These are phyloP conservation scores for Ostrea edulis DNA, from an alignment of 1,140 invertebrate genomes.

Conservation along the genomic window DNA sequence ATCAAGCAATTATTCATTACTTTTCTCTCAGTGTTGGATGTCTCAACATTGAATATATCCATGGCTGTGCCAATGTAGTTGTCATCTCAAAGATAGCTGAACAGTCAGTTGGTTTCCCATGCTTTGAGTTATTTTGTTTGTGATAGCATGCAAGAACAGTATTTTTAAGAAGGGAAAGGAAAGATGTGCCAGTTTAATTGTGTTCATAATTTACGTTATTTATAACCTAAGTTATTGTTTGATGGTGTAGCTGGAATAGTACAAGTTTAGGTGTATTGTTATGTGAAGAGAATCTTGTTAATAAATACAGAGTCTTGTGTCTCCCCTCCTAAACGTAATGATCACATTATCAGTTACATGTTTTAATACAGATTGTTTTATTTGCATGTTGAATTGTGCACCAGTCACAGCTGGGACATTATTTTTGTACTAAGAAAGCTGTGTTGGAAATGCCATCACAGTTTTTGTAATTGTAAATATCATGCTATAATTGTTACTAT, in stretches of 20 bases:
- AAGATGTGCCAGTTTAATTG: neutral
- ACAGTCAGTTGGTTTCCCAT: neutral
- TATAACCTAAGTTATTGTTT: neutral
- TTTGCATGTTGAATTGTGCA: neutral
- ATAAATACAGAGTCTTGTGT: too few species aligned
- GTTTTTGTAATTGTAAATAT: slow-evolving; percentile 18
- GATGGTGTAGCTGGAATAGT: neutral
- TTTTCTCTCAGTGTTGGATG: neutral
- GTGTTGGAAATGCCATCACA: neutral
- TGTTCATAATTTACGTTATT: slow-evolving; percentile 10
- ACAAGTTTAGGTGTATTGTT: neutral
- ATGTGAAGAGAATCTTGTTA: neutral
- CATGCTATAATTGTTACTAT: slow-evolving; percentile 18
- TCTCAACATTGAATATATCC: neutral
- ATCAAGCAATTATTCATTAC: neutral
- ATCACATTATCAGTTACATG: neutral
- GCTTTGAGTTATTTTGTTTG: neutral
- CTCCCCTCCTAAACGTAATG: too few species aligned
- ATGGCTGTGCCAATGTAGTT: neutral
- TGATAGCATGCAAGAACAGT: neutral
- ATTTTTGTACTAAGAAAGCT: slow-evolving; percentile 1
- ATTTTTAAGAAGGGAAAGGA: neutral
- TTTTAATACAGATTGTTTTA: neutral
- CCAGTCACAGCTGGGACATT: neutral
- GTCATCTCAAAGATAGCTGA: neutral